Evolutionary conservation across 2,797 vertebrate genomes (phyloP), one percentile per base, ranked within the genome.

Genomic region (Muraenolepis orangiensis): DNA sequence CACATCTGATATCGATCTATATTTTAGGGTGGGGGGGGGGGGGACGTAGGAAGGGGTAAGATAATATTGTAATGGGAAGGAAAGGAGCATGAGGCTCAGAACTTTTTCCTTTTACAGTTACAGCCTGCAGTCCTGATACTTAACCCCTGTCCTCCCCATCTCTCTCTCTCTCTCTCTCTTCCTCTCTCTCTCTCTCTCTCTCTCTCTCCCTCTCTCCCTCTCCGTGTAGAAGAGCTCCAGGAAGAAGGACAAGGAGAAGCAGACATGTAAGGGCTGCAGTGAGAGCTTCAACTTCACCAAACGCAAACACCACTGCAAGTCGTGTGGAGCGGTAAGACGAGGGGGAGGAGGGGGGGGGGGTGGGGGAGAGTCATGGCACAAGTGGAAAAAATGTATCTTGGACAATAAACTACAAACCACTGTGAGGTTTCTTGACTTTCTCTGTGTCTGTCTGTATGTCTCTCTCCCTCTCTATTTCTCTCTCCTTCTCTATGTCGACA

Each of bases 231-330:
- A 95, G 80, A 96, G 95, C 78, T 95, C 95, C 72, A 97, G 93
- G 81, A 97, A 95, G 84, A 94, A 96, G 66, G 96, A 98, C 29
- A 98, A 96, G 80, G 97, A 98, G 87, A 98, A 96, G 80, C 96
- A 96, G 78, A 93, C 93, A 0, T 99, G 98, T 86, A 96, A 96
- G 90, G 95, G 95, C 87, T 99, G 98, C 81, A 95, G 84, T 0
- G 98, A 98, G 88, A 96, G 90, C 85, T 99, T 99, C 86, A 95
- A 97, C 78, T 98, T 98, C 89, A 98, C 96, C 8, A 99, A 98
- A 86, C 94, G 98, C 86, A 94, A 94, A 81, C 96, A 98, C 85
- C 98, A 95, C 87, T 99, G 98, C 94, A 99, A 98, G 90, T 90
- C 91, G 76, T 98, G 97, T 2, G 95, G 95, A 82, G 94, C 91